Conservation (phyloP, 2,888 invertebrate genomes). For the Archaeoteleia sp. region DNA sequence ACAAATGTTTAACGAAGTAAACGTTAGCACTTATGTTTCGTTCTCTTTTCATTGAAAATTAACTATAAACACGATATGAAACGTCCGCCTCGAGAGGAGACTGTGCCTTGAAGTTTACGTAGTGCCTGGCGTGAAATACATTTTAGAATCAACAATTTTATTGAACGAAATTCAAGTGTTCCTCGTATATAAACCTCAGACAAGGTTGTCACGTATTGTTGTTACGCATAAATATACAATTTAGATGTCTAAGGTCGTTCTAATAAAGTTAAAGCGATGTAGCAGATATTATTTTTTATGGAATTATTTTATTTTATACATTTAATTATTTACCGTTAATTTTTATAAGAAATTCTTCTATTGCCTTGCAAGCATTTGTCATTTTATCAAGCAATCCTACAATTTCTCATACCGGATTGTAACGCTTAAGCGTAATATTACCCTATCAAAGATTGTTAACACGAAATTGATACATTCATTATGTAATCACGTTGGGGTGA, state of each 20-base stretch:
- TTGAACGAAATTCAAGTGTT: conserved; percentile 42
- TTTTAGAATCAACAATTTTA: conserved; percentile 40
- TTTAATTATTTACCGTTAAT: too few species aligned
- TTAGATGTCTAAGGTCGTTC: conserved; percentile 1
- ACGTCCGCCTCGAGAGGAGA: conserved; percentile 44
- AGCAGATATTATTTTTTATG: too few species aligned
- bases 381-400: too few species aligned
- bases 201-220: conserved; percentile 21
- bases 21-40: conserved; percentile 8
- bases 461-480: too few species aligned
- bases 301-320: too few species aligned
- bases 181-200: conserved; percentile 31
- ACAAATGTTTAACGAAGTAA: conserved; percentile 18
- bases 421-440: too few species aligned
- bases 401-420: too few species aligned
- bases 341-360: too few species aligned
- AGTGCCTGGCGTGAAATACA: conserved; percentile 45
- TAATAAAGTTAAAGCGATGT: too few species aligned
- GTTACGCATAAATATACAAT: neutral
- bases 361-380: too few species aligned
- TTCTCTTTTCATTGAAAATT: conserved; percentile 20
- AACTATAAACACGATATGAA: conserved; percentile 33
- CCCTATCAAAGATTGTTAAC: too few species aligned
- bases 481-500: too few species aligned
- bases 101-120: conserved; percentile 51